These are phyloP conservation scores for Melitaea athalia DNA, from an alignment of 2,888 invertebrate genomes.

Conservation along the genomic window DNA sequence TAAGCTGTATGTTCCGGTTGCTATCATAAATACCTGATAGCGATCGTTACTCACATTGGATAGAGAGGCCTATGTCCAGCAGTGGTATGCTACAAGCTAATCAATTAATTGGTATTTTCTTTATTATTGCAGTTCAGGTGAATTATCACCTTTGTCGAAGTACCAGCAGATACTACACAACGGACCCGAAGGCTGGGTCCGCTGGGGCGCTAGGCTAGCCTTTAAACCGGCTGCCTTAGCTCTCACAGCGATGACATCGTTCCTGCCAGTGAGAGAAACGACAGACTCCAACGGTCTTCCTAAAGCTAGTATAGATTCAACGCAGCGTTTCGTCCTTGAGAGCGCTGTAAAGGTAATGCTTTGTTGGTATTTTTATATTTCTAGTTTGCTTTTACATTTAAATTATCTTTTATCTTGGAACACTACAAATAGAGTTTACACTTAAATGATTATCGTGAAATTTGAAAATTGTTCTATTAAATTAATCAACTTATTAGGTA, in stretches of 20 bases:
- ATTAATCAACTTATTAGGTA: too few relatives aligned
- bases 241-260: conserved; percentile 61
- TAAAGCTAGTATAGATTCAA: conserved; percentile 67
- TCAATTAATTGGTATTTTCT: background rate
- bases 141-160: conserved; percentile 65
- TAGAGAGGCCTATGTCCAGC: too few relatives aligned
- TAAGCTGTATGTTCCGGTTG: too few relatives aligned
- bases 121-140: conserved; percentile 57
- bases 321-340: conserved; percentile 71
- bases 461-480: too few relatives aligned
- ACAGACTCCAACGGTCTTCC: conserved; percentile 68
- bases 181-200: conserved; percentile 71
- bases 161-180: conserved; percentile 72
- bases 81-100: too few relatives aligned
- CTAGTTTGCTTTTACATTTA: background rate
- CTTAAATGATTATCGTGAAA: too few relatives aligned
- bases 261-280: conserved; percentile 60
- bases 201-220: conserved; percentile 71
- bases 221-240: conserved; percentile 72
- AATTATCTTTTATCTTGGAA: too few relatives aligned
- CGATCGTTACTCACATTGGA: too few relatives aligned
- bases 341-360: conserved; percentile 62
- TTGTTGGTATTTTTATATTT: background rate
- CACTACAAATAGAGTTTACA: too few relatives aligned
- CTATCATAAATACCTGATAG: too few relatives aligned